Conservation (phyloP, 30 jellyfish, hydroid and myxozoan species). For the Catostylus mosaicus region DNA sequence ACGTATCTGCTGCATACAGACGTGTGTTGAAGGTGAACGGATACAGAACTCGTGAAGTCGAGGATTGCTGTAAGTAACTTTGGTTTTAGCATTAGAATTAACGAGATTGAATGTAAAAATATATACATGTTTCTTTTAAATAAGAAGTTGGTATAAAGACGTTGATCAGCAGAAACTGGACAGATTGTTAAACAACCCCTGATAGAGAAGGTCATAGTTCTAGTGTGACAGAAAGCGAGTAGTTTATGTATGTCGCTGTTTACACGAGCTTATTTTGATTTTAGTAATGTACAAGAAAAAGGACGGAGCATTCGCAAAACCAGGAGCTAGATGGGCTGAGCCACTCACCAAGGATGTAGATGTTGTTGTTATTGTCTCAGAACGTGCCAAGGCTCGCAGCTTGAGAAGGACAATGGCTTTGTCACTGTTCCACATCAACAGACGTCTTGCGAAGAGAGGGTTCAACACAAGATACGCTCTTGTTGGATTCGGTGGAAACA, state of each 20-base stretch:
- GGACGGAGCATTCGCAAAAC: constrained; percentile 37
- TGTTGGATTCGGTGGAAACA: constrained; percentile 95
- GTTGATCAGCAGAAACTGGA: too few relatives aligned
- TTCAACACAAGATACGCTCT: constrained; percentile 86
- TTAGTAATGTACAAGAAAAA: constrained; percentile 41
- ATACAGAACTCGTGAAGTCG: constrained; percentile 22
- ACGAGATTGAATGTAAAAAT: too few relatives aligned
- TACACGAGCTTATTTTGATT: too few relatives aligned
- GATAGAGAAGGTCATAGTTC: too few relatives aligned
- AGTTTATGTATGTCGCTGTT: too few relatives aligned
- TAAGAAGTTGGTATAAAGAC: too few relatives aligned
- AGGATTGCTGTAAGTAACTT: constrained; percentile 83
- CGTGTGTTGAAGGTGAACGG: constrained; percentile 46
- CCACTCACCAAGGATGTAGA: constrained; percentile 83
- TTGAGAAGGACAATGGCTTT: constrained; percentile 53
- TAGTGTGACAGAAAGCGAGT: too few relatives aligned
- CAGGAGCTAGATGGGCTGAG: constrained; percentile 70
- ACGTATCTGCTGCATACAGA: constrained; percentile 87
- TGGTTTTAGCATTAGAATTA: too few relatives aligned
- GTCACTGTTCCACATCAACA: constrained; percentile 43
- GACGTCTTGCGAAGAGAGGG: constrained; percentile 40
- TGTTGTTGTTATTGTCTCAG: constrained; percentile 86
- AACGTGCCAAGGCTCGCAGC: constrained; percentile 54
- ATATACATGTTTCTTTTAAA: too few relatives aligned
- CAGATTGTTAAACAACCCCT: too few relatives aligned